Base-by-base conservation (phyloP, 2,888 invertebrate genomes). In the Diaphora mendica region DNA sequence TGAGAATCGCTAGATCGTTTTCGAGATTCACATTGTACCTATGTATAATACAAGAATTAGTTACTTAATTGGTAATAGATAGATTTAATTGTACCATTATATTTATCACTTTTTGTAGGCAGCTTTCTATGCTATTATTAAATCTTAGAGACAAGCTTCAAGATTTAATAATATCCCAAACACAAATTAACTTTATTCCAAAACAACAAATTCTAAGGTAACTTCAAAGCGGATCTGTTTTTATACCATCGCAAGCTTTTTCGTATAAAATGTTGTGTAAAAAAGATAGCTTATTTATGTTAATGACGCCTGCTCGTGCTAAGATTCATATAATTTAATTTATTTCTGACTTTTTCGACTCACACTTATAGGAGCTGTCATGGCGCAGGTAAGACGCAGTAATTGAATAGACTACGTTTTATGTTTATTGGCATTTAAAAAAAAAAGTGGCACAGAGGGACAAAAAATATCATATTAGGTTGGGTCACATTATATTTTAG, bases 181-280 rank as follows among this genome's bases (percentile, higher is more conserved):
- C 33, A 68, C 33, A 68, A 51, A n/a, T 68, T 17, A 59, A 26
- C 17, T 26, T 33, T 48, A 20, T 39, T 26, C 26, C 44, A n/a
- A 64, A 30, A 55, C 42, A 73, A 73, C 30, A 73, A 30, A 33
- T 30, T 71, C 13, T 51, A 8, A 48, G 67, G 48, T 44, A 20
- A 26, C 51, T 9, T 44, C 42, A 20, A 78, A n/a, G 55, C 83
- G 78, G 81, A 81, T 81, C 74, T 81, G 64, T 72, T 83, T 82
- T 82, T 69, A 69, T 23, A 35, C 17, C 13, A 59, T 73, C 59
- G 73, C 73, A 68, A 74, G 59, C 30, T 70, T 68, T 55, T 75
- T 64, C 77, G 76, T 80, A 33, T 69, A 75, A 68, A 73, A 70
- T 68, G 48, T 71, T 55, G n/a, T 17, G 71, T 59, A 82, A 81